phyloP scores from a whole-genome alignment of 2,113 vertebrate species.

The Opisthocomus hoazin region DNA sequence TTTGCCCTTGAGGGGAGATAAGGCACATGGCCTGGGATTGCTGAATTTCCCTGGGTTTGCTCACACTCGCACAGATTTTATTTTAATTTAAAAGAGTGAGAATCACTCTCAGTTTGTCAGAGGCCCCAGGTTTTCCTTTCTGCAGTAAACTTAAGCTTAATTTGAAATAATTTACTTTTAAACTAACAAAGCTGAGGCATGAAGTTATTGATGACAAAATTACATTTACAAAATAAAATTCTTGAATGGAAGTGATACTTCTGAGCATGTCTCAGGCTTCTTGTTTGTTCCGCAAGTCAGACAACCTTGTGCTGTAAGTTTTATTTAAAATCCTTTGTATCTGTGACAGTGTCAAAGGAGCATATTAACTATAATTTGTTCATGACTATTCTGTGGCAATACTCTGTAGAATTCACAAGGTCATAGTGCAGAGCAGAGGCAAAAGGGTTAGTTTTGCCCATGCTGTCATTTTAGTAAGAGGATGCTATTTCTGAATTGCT shows the following conservation, averaged over 20 bases:
- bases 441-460: neutral
- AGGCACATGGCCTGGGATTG: accelerated
- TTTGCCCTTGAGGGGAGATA: neutral
- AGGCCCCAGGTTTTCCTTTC: neutral
- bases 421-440: neutral
- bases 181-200: neutral
- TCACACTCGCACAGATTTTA: neutral
- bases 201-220: neutral
- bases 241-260: neutral
- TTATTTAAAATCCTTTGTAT: neutral
- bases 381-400: neutral
- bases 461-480: neutral
- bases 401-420: neutral
- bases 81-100: neutral
- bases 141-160: neutral
- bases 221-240: neutral
- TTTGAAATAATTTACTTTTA: neutral
- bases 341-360: neutral
- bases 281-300: neutral
- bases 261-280: neutral
- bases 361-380: neutral
- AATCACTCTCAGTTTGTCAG: neutral
- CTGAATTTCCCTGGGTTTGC: neutral
- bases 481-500: neutral
- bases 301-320: neutral